These are phyloP conservation scores for Gasterosteus aculeatus DNA, from an alignment of 2,113 vertebrate species.

Conservation along the genomic window DNA sequence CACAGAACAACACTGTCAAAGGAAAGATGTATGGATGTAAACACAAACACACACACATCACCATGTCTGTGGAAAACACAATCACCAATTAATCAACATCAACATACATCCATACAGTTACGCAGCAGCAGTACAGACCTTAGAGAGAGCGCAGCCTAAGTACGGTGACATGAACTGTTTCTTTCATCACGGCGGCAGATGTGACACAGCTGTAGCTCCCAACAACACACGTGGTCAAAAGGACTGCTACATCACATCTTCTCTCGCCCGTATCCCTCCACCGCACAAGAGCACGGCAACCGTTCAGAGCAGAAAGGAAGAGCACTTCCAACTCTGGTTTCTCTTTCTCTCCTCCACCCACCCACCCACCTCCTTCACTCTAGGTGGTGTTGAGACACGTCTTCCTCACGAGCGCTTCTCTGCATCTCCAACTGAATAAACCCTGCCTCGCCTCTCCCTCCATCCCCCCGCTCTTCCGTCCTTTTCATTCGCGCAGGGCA, in stretches of 20 bases:
- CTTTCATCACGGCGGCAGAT: constrained; percentile 33
- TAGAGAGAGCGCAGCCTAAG: constrained; percentile 40
- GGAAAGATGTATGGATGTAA: constrained; percentile 7
- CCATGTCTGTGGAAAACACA: background rate
- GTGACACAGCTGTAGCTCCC: constrained; percentile 42
- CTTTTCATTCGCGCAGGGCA: constrained; percentile 49
- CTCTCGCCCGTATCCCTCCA: constrained; percentile 39
- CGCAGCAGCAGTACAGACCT: constrained; percentile 53
- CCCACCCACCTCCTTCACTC: constrained; percentile 74
- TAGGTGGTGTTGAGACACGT: constrained; percentile 70
- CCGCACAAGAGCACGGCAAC: constrained; percentile 12
- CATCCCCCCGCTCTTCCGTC: constrained; percentile 25
- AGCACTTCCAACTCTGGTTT: constrained; percentile 57
- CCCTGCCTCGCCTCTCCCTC: constrained; percentile 26
- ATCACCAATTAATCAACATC: background rate
- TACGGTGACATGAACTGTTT: constrained; percentile 29
- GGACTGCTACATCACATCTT: constrained; percentile 34
- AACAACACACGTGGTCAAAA: constrained; percentile 10
- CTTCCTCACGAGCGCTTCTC: constrained; percentile 53
- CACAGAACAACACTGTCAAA: background rate
- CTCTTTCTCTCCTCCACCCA: constrained; percentile 56
- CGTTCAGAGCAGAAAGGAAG: constrained; percentile 34
- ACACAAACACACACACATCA: constrained; percentile 5
- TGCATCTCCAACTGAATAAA: constrained; percentile 45
- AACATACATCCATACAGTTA: background rate